Conservation (phyloP, 2,113 vertebrate species). For the Pluvianellus socialis region DNA sequence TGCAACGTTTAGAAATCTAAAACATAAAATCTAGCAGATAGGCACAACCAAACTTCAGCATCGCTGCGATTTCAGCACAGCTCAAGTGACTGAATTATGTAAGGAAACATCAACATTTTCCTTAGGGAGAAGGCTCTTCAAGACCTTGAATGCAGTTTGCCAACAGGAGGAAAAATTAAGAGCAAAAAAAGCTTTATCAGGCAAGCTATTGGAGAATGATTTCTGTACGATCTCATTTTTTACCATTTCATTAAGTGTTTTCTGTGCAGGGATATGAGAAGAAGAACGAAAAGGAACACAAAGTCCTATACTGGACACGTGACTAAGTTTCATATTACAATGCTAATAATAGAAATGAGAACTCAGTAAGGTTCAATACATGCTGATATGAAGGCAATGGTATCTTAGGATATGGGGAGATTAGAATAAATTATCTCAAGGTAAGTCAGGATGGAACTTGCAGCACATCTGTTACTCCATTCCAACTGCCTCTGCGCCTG, state of each 20-base stretch:
- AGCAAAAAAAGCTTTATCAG: background rate
- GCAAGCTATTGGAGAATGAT: background rate
- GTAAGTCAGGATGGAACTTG: conserved; percentile 17
- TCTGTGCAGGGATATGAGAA: background rate
- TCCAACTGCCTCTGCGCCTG: background rate
- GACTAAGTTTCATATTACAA: conserved; percentile 39
- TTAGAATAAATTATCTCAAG: conserved; percentile 19
- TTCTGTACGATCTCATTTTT: background rate
- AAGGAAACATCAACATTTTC: background rate
- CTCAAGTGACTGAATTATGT: background rate
- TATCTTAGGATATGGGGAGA: background rate
- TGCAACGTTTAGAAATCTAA: background rate
- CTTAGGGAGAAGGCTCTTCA: background rate
- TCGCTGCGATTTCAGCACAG: background rate
- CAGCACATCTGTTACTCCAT: background rate
- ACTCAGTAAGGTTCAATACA: background rate
- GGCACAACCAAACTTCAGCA: background rate
- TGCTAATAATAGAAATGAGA: conserved; percentile 34
- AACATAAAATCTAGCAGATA: background rate
- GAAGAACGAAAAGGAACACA: background rate
- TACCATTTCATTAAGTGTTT: background rate
- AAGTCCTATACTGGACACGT: background rate
- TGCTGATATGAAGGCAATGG: background rate
- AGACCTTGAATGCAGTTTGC: background rate
- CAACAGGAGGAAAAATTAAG: background rate